These are phyloP conservation scores for Tetranychus piercei DNA, from an alignment of 2,888 invertebrate genomes.

Conservation along the genomic window DNA sequence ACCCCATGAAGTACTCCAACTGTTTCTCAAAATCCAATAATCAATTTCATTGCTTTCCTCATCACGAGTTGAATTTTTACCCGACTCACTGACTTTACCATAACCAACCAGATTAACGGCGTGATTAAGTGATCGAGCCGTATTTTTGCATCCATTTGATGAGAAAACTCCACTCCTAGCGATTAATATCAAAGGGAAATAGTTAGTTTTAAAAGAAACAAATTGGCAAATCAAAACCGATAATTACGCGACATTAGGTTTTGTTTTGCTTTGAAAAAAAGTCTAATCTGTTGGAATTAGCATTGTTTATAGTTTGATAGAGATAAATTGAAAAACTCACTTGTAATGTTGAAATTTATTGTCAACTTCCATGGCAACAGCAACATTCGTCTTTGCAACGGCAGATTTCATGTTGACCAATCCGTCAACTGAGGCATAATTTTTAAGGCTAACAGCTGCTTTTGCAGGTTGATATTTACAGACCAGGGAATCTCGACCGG, in stretches of 20 bases:
- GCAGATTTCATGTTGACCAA: neutral
- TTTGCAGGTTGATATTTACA: neutral
- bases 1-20: conserved; percentile 60
- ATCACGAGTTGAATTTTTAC: conserved; percentile 25
- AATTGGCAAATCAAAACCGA: neutral
- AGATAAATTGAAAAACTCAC: neutral
- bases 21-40: conserved; percentile 67
- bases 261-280: too few relatives aligned
- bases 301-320: conserved; percentile 36
- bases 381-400: neutral
- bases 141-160: neutral
- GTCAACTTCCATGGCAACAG: conserved; percentile 36
- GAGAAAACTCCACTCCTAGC: neutral
- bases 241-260: neutral
- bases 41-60: neutral
- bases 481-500: conserved; percentile 18
- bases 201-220: neutral
- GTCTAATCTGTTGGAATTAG: too few relatives aligned
- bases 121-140: conserved; percentile 31
- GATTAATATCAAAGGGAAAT: neutral
- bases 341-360: conserved; percentile 49
- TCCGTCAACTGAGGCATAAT: conserved; percentile 24
- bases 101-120: conserved; percentile 10
- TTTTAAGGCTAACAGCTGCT: conserved; percentile 27
- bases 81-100: neutral